Conservation (phyloP, 2,888 invertebrate genomes). For the Tetranychus piercei region DNA sequence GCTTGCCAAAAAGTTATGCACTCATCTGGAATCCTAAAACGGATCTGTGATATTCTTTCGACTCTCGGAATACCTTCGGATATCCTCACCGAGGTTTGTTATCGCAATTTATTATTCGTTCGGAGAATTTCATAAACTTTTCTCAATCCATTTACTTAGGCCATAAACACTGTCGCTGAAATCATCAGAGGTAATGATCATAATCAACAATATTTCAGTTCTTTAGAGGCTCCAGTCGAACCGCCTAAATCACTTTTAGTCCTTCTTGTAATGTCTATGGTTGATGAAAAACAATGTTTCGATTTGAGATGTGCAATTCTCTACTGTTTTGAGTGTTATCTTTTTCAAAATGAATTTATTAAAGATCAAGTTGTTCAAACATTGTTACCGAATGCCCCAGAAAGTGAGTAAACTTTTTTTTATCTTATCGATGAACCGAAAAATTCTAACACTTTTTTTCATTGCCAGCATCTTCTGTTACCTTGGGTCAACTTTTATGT, state of each 20-base stretch:
- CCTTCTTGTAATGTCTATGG: slow-evolving; percentile 90
- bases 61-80: slow-evolving; percentile 90
- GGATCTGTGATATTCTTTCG: slow-evolving; percentile 75
- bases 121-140: not conserved
- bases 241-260: slow-evolving; percentile 86
- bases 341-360: slow-evolving; percentile 75
- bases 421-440: not conserved
- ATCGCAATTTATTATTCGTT: too few relatives aligned
- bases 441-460: not conserved
- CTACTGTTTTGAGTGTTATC: slow-evolving; percentile 89
- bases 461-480: slow-evolving; percentile 34
- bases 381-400: slow-evolving; percentile 64
- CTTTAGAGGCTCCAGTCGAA: slow-evolving; percentile 73
- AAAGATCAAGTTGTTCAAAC: slow-evolving; percentile 77
- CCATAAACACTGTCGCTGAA: slow-evolving; percentile 84
- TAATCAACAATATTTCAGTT: slow-evolving; percentile 77
- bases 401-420: slow-evolving; percentile 37
- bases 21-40: slow-evolving; percentile 57
- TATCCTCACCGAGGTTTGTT: slow-evolving; percentile 56
- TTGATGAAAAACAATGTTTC: slow-evolving; percentile 91
- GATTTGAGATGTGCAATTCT: slow-evolving; percentile 72
- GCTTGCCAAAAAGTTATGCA: slow-evolving; percentile 76
- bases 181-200: slow-evolving; percentile 68
- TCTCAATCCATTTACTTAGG: slow-evolving; percentile 35
- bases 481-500: slow-evolving; percentile 68